phyloP scores from a whole-genome alignment of 2,888 invertebrate species.

The Minunthozetes semirufus region DNA sequence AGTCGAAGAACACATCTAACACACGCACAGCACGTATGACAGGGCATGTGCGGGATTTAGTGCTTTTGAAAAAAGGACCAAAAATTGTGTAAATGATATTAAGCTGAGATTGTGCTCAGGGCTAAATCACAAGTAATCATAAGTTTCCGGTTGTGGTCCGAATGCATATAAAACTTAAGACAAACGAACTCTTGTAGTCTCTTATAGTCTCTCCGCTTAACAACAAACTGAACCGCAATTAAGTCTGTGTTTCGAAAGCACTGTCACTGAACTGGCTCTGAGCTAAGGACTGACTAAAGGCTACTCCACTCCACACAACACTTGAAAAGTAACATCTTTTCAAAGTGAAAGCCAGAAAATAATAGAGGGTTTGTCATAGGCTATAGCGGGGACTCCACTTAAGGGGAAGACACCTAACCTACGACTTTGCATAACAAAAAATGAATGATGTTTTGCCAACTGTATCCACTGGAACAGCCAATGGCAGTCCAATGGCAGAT shows the following conservation, averaged over 20 bases:
- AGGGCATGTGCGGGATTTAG: constrained; percentile 17
- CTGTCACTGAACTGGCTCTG: constrained; percentile 22
- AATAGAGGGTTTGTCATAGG: constrained; percentile 18
- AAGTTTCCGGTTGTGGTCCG: constrained; percentile 26
- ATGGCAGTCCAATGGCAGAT: constrained; percentile 13
- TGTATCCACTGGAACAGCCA: constrained; percentile 19
- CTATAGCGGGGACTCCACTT: neutral
- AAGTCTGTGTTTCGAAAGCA: neutral
- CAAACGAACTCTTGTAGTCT: constrained; percentile 17
- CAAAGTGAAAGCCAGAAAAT: neutral
- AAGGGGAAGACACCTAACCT: constrained; percentile 25
- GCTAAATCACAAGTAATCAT: constrained; percentile 28
- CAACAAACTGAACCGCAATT: neutral
- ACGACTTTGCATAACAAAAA: constrained; percentile 29
- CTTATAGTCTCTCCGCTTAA: neutral
- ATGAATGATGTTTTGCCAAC: constrained; percentile 25
- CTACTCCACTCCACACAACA: neutral
- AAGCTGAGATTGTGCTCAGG: constrained; percentile 5
- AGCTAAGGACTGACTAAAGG: neutral
- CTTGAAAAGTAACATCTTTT: constrained; percentile 29
- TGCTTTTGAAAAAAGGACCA: neutral
- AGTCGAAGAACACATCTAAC: neutral
- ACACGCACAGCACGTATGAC: constrained; percentile 8
- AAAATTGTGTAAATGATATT: constrained; percentile 22
- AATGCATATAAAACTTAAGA: neutral